Base-by-base conservation (phyloP, 2,888 invertebrate species). In the Mimachlamys varia region DNA sequence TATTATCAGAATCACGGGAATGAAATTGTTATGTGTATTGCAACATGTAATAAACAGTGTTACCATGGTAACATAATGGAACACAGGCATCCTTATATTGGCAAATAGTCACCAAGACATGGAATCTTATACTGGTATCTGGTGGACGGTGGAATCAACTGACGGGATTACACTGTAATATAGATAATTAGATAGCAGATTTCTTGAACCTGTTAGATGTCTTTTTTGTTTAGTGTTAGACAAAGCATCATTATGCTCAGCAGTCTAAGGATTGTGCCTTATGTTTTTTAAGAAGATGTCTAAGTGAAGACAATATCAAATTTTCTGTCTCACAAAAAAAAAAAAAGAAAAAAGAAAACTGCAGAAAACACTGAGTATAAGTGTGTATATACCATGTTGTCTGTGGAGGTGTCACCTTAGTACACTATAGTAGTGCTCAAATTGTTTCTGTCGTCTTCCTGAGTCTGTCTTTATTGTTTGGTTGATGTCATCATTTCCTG, bases 311-410 rank as follows among this genome's bases (percentile, higher is more conserved):
- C 33, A 58, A 58, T 19, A 19, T 58, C 10, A 58, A 22, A 22
- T 58, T 22, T 22, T 10, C 44, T 44, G 44, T 44, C 33, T 76
- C 33, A 15, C 33, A 33, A 76, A 33, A 76, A 10, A 76, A 7
- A 76, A 76, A 76, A 76, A n/a, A n/a, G n/a, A n/a, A n/a, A n/a
- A 76, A 10, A 76, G 44, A 76, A 76, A 76, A 76, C 76, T 76
- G 76, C 76, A 76, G 76, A 76, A 76, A 76, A 76, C 76, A 76
- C 76, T 76, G 76, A 76, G 12, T 76, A 27, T 76, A 76, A 76
- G 76, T 76, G 76, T 76, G 33, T 76, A 33, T 76, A 27, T 76
- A 76, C 27, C 76, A 33, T 76, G 76, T 33, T 76, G 76, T 76
- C 33, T 76, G 76, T 76, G 53, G 27, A 76, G 76, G 76, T 76